A percentile compares a stretch with the other conserved stretches of the same genome.
These are phyloP conservation scores for Tyrophagus putrescentiae DNA, from an alignment of 1,140 invertebrate genomes.

Conservation along the genomic window DNA sequence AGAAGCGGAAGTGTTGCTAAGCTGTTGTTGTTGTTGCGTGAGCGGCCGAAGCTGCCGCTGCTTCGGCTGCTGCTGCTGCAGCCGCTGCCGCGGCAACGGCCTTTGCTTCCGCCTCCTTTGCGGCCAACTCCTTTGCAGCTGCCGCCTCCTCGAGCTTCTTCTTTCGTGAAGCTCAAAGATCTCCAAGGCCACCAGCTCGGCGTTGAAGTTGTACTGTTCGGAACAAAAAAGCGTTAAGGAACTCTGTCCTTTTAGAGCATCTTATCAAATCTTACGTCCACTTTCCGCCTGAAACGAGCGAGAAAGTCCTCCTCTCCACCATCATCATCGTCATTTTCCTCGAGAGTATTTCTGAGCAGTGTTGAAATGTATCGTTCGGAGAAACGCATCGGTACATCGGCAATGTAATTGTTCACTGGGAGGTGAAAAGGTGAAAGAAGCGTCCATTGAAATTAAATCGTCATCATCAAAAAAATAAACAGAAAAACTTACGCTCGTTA, in stretches of 20 bases:
- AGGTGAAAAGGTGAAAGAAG: too few relatives aligned
- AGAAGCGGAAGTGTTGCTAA: neutral
- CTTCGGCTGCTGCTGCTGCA: neutral
- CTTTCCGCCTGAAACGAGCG: neutral
- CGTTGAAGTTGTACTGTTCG: slow-evolving; percentile 16
- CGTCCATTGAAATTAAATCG: neutral
- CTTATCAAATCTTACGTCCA: neutral
- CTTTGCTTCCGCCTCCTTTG: neutral
- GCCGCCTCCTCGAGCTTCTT: neutral
- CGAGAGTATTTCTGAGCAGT: neutral
- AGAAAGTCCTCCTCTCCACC: slow-evolving; percentile 2
- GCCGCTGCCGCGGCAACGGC: neutral
- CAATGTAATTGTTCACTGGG: slow-evolving; percentile 12
- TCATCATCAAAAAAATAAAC: neutral
- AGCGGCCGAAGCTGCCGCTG: neutral
- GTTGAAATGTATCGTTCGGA: slow-evolving; percentile 3
- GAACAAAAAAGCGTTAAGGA: neutral
- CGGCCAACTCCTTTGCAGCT: neutral
- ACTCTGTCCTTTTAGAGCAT: neutral
- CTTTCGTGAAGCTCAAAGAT: neutral
- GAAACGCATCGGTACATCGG: slow-evolving; percentile 21
- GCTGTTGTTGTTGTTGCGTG: slow-evolving; percentile 11
- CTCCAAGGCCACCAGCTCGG: slow-evolving; percentile 14
- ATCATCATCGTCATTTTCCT: slow-evolving; percentile 4
- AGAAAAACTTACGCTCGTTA: neutral